phyloP scores from a whole-genome alignment of 2,797 vertebrate genomes.

The Mus caroli region DNA sequence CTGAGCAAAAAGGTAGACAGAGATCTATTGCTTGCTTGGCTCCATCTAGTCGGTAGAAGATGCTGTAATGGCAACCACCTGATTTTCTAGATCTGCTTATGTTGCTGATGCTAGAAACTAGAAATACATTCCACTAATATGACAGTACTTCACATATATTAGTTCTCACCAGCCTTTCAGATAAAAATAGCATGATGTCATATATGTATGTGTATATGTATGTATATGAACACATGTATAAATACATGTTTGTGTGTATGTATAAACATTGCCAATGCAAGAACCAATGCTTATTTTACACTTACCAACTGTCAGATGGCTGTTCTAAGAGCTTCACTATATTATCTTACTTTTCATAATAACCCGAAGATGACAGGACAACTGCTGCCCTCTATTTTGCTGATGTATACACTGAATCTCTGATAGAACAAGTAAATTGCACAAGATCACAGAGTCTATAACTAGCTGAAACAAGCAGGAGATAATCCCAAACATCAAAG shows the following conservation, averaged over 20 bases:
- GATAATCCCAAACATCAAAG: neutral
- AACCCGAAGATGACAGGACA: neutral
- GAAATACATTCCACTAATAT: neutral
- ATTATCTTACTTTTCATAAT: conserved; percentile 19
- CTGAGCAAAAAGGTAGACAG: neutral
- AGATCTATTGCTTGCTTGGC: neutral
- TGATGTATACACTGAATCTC: conserved; percentile 13
- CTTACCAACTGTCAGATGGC: neutral
- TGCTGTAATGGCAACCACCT: neutral
- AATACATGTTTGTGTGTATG: neutral
- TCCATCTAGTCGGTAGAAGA: neutral
- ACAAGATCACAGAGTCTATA: neutral
- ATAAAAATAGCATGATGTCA: neutral
- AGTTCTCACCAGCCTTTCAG: neutral
- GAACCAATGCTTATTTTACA: neutral
- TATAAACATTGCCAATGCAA: neutral
- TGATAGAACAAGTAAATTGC: neutral
- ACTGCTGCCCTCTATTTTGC: neutral
- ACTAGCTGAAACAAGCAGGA: neutral
- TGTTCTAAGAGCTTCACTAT: neutral
- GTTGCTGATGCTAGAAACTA: neutral
- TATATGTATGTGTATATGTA: neutral
- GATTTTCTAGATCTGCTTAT: neutral
- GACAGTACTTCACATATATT: neutral
- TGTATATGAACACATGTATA: neutral